These are phyloP conservation scores for Darevskia nairensis DNA, from an alignment of 2,797 vertebrate genomes.

Conservation along the genomic window DNA sequence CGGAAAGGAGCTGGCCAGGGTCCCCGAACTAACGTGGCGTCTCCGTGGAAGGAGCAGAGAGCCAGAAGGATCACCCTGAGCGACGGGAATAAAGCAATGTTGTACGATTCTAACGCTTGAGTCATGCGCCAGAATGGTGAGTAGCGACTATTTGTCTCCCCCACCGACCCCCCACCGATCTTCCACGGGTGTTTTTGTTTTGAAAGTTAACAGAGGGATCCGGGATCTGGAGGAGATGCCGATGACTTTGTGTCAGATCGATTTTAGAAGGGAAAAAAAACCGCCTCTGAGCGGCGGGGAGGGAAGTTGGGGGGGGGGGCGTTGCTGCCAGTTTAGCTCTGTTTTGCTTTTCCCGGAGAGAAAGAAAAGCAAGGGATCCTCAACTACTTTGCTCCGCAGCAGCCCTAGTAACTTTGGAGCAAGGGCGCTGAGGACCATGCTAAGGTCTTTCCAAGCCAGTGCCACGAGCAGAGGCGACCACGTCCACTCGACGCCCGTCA, in stretches of 20 bases:
- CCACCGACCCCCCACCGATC: too few relatives aligned
- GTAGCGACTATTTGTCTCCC: background rate
- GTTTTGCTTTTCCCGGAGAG: background rate
- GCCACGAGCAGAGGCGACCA: background rate
- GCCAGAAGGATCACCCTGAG: background rate
- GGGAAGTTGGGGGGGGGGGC: background rate
- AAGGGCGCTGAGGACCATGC: background rate
- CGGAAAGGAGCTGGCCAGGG: background rate
- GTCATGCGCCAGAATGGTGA: slow-evolving; percentile 25
- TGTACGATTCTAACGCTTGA: background rate
- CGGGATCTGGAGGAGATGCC: background rate
- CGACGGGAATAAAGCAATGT: background rate
- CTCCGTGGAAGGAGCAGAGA: background rate
- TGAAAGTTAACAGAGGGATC: background rate
- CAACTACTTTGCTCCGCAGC: background rate
- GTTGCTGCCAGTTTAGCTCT: background rate
- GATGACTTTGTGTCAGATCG: background rate
- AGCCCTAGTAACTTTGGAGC: background rate
- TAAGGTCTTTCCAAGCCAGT: background rate
- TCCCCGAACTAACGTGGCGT: background rate
- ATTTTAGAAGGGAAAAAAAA: background rate
- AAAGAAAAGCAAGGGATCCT: background rate
- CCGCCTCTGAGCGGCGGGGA: background rate
- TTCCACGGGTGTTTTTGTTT: too few relatives aligned
- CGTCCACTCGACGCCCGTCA: background rate